Evolutionary conservation across 2,888 invertebrate species (phyloP), one percentile per base, ranked within the genome.

Genomic region (Thalpophila matura): DNA sequence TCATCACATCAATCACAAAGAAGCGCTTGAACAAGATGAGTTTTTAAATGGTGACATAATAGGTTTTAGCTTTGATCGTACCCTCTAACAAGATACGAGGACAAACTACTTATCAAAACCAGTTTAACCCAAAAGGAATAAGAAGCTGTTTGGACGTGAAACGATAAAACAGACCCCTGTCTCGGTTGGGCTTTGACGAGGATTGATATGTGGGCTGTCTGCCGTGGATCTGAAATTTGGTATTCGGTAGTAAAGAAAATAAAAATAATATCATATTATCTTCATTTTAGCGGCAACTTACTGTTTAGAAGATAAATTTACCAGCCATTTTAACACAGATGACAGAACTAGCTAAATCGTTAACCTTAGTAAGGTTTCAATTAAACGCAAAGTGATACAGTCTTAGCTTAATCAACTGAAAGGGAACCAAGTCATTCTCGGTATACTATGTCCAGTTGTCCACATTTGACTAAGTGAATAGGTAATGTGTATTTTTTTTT

Each of bases 81-180:
- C 49, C 72, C 38, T 43, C 29, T 66, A 61, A 49, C 22, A 49
- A 64, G 40, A 60, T 64, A 60, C 42, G 47, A 73, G 74, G 76
- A 56, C 66, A 53, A 70, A 78, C 53, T 58, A 63, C 60, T 70
- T 59, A 62, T 43, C 45, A 50, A 66, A 70, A 74, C 74, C 57
- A 56, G 76, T 76, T 45, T 29, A 50, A 43, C 42, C 46, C 50
- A 70, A 65, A 70, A 42, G 51, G 70, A 78, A 78, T 62, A 57
- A 60, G 57, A 74, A 66, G 38, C 47, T 40, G 63, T 51, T 54
- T 26, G 43, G 37, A 37, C 16, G 14, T 14, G 22, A 51, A 35
- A 49, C 40, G 61, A 73, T 69, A 78, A 72, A 75, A 75, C 56
- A 63, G 64, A 70, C 70, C 76, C 69, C 50, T 73, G 73, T 66